Evolutionary conservation across 2,113 vertebrate species (phyloP).

Genomic region (Rhea americana): DNA sequence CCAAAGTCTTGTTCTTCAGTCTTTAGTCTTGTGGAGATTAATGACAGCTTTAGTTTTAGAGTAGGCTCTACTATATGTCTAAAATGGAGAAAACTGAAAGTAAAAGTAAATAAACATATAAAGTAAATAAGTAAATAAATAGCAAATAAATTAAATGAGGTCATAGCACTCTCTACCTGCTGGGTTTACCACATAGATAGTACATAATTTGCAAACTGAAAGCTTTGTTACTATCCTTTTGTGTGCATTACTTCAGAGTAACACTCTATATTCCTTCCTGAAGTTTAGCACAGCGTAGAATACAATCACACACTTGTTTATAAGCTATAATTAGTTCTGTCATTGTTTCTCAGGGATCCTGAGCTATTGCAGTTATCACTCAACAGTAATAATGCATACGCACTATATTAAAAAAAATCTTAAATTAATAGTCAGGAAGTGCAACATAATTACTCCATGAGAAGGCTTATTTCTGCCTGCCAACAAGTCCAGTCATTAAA

Average conservation of each 20-base stretch:
- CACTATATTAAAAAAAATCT: neutral
- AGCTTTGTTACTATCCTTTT: neutral
- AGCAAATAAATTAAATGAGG: neutral
- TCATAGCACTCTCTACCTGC: neutral
- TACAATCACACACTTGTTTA: neutral
- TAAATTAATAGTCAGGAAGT: neutral
- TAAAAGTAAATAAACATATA: neutral
- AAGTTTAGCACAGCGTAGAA: neutral
- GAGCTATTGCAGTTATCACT: neutral
- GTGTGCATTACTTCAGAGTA: neutral
- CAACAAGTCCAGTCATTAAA: neutral
- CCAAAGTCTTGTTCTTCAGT: fast-evolving
- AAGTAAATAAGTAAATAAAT: neutral
- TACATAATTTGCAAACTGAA: neutral
- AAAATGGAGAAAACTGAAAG: too few relatives aligned
- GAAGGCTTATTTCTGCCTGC: neutral
- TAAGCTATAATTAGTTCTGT: slow-evolving; percentile 10
- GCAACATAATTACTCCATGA: slow-evolving; percentile 2
- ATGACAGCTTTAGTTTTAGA: neutral
- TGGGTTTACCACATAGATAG: neutral
- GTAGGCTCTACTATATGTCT: neutral
- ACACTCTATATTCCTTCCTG: neutral
- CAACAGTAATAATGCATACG: neutral
- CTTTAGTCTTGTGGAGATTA: neutral
- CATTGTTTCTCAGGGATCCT: neutral